A percentile compares a stretch with the other conserved stretches of the same genome.
Conservation (phyloP, 2,888 invertebrate genomes). For the Dastarcus helophoroides region DNA sequence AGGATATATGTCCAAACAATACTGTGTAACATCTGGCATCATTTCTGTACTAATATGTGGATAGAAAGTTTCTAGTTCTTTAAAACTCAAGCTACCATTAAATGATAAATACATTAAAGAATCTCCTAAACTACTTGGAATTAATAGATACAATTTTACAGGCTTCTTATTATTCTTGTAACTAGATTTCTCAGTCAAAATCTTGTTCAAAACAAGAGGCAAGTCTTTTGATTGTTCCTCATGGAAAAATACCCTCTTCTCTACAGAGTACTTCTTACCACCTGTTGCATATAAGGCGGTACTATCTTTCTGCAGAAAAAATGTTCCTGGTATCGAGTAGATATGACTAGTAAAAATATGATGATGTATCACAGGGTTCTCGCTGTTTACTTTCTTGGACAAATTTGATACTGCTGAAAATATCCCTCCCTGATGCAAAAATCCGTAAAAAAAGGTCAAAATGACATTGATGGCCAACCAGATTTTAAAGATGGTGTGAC, state of each 20-base stretch:
- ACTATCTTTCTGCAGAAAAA: slow-evolving; percentile 58
- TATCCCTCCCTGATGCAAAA: slow-evolving; percentile 80
- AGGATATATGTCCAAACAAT: slow-evolving; percentile 23
- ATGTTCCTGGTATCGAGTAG: slow-evolving; percentile 61
- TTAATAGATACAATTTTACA: too few species aligned
- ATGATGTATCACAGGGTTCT: slow-evolving; percentile 42
- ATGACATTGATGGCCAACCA: slow-evolving; percentile 64
- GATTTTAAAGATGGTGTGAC: slow-evolving; percentile 14
- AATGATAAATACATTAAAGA: slow-evolving; percentile 39
- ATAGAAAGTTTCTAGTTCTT: slow-evolving; percentile 50
- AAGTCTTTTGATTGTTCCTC: too few species aligned
- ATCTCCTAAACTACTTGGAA: slow-evolving; percentile 53
- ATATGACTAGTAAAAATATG: slow-evolving; percentile 67
- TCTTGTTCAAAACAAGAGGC: too few species aligned
- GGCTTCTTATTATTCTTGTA: too few species aligned
- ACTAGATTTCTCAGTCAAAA: too few species aligned
- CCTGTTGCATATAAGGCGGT: too few species aligned
- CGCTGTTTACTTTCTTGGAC: slow-evolving; percentile 41
- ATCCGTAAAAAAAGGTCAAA: slow-evolving; percentile 67
- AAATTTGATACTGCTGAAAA: slow-evolving; percentile 53
- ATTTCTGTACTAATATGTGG: slow-evolving; percentile 70
- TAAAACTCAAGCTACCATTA: slow-evolving; percentile 37
- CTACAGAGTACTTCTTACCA: too few species aligned
- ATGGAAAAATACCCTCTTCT: too few species aligned
- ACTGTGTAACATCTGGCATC: slow-evolving; percentile 46